Percentiles rank a stretch among this genome's conserved stretches.
These are phyloP conservation scores for Paraplagusia blochii DNA, from an alignment of 2,113 vertebrate genomes.

Conservation along the genomic window DNA sequence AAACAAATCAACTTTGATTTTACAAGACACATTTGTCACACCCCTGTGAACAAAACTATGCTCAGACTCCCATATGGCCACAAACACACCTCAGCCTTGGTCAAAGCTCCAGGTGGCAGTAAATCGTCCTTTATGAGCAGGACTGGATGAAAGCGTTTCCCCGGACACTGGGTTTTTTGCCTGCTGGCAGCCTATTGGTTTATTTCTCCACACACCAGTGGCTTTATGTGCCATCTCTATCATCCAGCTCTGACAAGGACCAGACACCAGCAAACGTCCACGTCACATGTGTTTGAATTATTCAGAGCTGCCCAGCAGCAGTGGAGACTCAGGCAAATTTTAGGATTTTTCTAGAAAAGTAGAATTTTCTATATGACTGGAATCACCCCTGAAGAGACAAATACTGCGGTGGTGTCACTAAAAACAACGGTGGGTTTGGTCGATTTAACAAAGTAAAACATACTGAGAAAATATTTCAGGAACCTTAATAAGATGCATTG, in stretches of 20 bases:
- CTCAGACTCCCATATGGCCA: slow-evolving; percentile 33
- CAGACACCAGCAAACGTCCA: slow-evolving; percentile 39
- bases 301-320: slow-evolving; percentile 20
- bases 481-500: too few relatives aligned
- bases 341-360: neutral
- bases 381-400: neutral
- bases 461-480: too few relatives aligned
- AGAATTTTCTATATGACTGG: neutral
- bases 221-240: slow-evolving; percentile 68
- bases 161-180: slow-evolving; percentile 64
- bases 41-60: slow-evolving; percentile 44
- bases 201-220: slow-evolving; percentile 65
- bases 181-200: slow-evolving; percentile 69
- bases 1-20: slow-evolving; percentile 56
- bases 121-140: slow-evolving; percentile 75
- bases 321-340: slow-evolving; percentile 11
- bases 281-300: slow-evolving; percentile 23
- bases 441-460: too few relatives aligned
- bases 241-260: slow-evolving; percentile 57
- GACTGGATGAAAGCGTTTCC: slow-evolving; percentile 75
- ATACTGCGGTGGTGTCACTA: too few relatives aligned
- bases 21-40: slow-evolving; percentile 41
- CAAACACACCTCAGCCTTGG: slow-evolving; percentile 59
- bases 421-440: too few relatives aligned
- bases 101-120: slow-evolving; percentile 58